Conservation (phyloP, 2,113 vertebrate genomes). For the cat (Felis catus) region F.catus_Fca126_mat1.0 CM031416.1:112651501-112652000, state of each 20-base stretch:
- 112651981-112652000: too few relatives aligned
- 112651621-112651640: slow-evolving; percentile 66
- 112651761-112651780: slow-evolving; percentile 72
- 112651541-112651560: slow-evolving; percentile 65
- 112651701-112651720: slow-evolving; percentile 57
- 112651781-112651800: slow-evolving; percentile 74
- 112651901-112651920: slow-evolving; percentile 74
- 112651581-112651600: slow-evolving; percentile 69
- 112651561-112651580: slow-evolving; percentile 67
- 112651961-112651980: not conserved
- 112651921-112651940: slow-evolving; percentile 70
- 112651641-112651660: slow-evolving; percentile 49
- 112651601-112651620: slow-evolving; percentile 61
- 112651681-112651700: slow-evolving; percentile 57
- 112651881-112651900: slow-evolving; percentile 79
- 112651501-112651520: slow-evolving; percentile 5
- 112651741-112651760: slow-evolving; percentile 62
- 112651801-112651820: slow-evolving; percentile 56
- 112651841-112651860: slow-evolving; percentile 71
- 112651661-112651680: slow-evolving; percentile 56
- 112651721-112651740: slow-evolving; percentile 70
- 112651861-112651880: slow-evolving; percentile 77
- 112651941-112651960: slow-evolving; percentile 69
- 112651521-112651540: slow-evolving; percentile 37
- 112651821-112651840: slow-evolving; percentile 60